Evolutionary conservation across 1,140 invertebrate species (phyloP).

Genomic region (Marisa cornuarietis): DNA sequence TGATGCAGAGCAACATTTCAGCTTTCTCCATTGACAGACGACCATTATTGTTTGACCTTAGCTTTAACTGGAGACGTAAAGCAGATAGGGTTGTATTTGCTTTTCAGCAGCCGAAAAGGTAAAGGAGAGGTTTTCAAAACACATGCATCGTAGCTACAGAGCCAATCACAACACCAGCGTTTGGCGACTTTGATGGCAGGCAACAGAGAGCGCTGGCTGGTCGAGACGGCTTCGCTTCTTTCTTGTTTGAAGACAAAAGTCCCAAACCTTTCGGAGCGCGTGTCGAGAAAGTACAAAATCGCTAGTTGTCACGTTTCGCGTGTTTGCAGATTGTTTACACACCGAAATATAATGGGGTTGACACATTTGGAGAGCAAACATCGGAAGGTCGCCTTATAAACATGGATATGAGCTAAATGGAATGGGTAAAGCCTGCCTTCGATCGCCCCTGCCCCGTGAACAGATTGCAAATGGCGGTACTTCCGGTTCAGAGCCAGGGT

Average conservation of each 20-base stretch:
- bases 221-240: too few species aligned
- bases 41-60: too few species aligned
- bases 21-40: too few species aligned
- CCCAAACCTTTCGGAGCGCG: background rate
- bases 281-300: background rate
- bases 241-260: slow-evolving; percentile 9
- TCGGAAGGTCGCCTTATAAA: slow-evolving; percentile 8
- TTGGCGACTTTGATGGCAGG: too few species aligned
- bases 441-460: slow-evolving; percentile 1
- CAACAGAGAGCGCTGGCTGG: too few species aligned
- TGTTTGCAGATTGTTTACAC: slow-evolving; percentile 7
- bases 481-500: slow-evolving; percentile 6
- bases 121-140: too few species aligned
- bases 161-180: too few species aligned
- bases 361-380: slow-evolving; percentile 7
- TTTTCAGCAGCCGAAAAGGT: too few species aligned
- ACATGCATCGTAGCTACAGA: too few species aligned
- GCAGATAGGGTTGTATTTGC: too few species aligned
- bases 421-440: slow-evolving; percentile 2
- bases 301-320: slow-evolving; percentile 3
- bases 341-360: slow-evolving; percentile 9
- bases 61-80: too few species aligned
- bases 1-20: too few species aligned
- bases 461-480: slow-evolving; percentile 10
- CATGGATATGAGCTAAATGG: slow-evolving; percentile 13